These are phyloP conservation scores for Heliconius charithonia DNA, from an alignment of 2,888 invertebrate species.

Conservation along the genomic window DNA sequence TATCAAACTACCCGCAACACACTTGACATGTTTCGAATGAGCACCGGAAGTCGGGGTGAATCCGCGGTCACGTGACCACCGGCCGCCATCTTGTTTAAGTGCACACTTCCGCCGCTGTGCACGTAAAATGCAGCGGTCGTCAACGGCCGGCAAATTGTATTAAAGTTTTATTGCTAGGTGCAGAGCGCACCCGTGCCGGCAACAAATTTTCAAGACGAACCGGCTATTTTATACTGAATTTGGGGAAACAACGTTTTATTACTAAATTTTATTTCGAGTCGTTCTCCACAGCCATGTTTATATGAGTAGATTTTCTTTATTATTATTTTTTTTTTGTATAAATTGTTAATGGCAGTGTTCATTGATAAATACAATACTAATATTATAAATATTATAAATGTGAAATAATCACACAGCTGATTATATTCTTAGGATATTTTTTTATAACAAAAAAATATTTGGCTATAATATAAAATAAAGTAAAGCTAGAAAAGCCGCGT, in stretches of 20 bases:
- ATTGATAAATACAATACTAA: background rate
- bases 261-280: conserved; percentile 3
- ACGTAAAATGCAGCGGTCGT: conserved; percentile 63
- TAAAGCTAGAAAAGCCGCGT: too few species aligned
- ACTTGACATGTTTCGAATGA: conserved; percentile 78
- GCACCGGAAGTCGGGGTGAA: conserved; percentile 79
- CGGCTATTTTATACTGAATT: conserved; percentile 41
- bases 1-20: conserved; percentile 77
- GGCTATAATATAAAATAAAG: too few species aligned
- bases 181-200: conserved; percentile 50
- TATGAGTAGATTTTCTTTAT: background rate
- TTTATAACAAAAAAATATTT: too few species aligned
- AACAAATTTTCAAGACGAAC: conserved; percentile 49
- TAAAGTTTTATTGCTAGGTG: conserved; percentile 55
- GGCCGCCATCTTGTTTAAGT: conserved; percentile 79
- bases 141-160: conserved; percentile 61
- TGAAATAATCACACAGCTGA: too few species aligned
- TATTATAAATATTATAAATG: too few species aligned
- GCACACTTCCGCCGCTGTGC: conserved; percentile 71
- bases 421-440: too few species aligned
- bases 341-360: background rate
- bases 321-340: background rate
- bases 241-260: conserved; percentile 40
- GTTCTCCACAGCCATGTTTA: background rate
- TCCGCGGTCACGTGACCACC: conserved; percentile 79